Evolutionary conservation across 64 coral and sea anemone species (phyloP).

Genomic region (Astreopora myriophthalma): DNA sequence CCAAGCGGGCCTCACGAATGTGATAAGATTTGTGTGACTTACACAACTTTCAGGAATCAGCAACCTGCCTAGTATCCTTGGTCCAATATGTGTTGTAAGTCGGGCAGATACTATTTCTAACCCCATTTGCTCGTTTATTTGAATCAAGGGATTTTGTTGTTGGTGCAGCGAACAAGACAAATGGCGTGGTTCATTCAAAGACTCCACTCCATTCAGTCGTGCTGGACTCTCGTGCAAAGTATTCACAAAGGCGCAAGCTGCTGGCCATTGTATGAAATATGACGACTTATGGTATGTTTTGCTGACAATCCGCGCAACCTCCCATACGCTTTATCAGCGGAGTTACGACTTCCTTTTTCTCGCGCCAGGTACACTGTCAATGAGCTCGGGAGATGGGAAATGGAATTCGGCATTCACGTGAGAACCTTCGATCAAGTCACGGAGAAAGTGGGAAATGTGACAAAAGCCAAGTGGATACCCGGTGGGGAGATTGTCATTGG

Average conservation of each 20-base stretch:
- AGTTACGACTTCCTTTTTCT: no score
- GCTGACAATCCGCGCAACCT: neutral
- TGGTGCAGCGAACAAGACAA: conserved; percentile 81
- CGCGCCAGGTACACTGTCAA: conserved; percentile 87
- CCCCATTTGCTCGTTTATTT: neutral
- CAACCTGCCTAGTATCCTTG: no score
- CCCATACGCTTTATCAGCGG: no score
- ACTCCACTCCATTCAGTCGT: conserved; percentile 64
- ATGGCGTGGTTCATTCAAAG: conserved; percentile 65
- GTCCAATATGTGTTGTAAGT: no score
- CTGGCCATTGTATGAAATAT: conserved; percentile 89
- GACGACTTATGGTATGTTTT: conserved; percentile 91
- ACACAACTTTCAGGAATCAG: conserved; percentile 81
- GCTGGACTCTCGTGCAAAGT: conserved; percentile 76
- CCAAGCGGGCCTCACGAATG: conserved; percentile 77
- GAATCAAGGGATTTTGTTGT: conserved; percentile 84
- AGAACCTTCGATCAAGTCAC: conserved; percentile 90
- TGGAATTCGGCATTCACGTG: conserved; percentile 92
- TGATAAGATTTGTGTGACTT: conserved; percentile 88
- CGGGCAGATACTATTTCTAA: no score
- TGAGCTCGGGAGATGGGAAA: conserved; percentile 85
- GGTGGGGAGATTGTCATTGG: conserved; percentile 95
- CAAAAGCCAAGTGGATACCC: conserved; percentile 85
- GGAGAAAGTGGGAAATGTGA: conserved; percentile 66
- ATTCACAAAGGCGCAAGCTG: conserved; percentile 38